Conservation (phyloP, 2,797 vertebrate genomes). For the Amblyraja radiata region DNA sequence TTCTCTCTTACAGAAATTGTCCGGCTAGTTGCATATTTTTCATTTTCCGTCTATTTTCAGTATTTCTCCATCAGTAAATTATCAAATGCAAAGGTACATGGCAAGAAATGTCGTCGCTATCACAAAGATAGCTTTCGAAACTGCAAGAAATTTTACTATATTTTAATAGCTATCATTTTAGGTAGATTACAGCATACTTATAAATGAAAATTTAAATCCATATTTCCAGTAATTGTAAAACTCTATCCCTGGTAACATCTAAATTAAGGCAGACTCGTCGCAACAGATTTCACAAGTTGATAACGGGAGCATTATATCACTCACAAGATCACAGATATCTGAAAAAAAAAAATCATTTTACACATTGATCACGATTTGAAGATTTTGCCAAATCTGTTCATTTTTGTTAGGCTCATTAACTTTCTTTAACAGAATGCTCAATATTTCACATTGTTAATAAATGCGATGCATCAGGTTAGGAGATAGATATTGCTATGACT, state of each 20-base stretch:
- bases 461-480: neutral
- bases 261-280: too few species aligned
- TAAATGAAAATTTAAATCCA: neutral
- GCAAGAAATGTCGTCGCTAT: neutral
- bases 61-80: neutral
- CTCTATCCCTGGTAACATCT: too few species aligned
- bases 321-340: neutral
- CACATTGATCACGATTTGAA: neutral
- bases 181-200: neutral
- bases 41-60: too few species aligned
- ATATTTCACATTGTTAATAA: neutral
- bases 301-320: neutral
- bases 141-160: neutral
- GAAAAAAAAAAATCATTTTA: neutral
- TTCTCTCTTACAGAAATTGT: neutral
- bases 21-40: neutral
- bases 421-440: neutral
- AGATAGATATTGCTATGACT: neutral
- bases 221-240: neutral
- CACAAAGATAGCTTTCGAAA: neutral
- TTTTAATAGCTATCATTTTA: neutral
- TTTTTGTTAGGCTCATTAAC: neutral
- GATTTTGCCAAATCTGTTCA: neutral
- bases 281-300: neutral
- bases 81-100: neutral